Base-by-base conservation (phyloP, 1,140 invertebrate genomes). In the Rhagoletis pomonella region DNA sequence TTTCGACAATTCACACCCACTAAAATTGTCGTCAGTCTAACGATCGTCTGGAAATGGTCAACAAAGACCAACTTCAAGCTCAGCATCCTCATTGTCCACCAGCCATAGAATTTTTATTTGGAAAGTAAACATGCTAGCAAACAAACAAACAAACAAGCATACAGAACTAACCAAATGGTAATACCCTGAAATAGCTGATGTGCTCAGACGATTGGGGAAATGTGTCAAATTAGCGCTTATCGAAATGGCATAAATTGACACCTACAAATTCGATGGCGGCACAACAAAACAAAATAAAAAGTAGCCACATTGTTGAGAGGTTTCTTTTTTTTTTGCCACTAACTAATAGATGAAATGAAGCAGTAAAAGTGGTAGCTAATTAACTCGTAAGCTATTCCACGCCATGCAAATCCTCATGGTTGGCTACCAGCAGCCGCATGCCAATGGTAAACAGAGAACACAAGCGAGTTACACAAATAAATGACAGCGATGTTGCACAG, bases 221-320 rank as follows among this genome's bases (percentile, higher is more conserved):
- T 81, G 73, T 81, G 73, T 55, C 73, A 81, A 81, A 81, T 81
- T 81, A 81, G 73, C 73, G 73, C 47, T 58, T 42, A 81, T 81
- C 73, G 73, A 81, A 55, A 81, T 55, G 73, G 73, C 73, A 81
- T 81, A 81, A 81, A 81, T 58, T 81, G 73, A 81, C 73, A 81
- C 73, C 73, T 81, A 81, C 47, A 12, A 58, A 73, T 17, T 44
- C 39, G 17, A 14, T 10, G 73, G 4, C 44, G 19, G 12, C 44
- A 81, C 50, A 50, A 81, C n/a, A 29, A 55, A 29, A 29, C 5
- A 12, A 47, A 73, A 47, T 0, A 0, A 9, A 55, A 55, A 55
- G 50, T 9, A 55, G 4, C 50, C 50, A 55, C 0, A 55, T 55
- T 9, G 50, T 55, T 55, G 9, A 55, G 50, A 9, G 9, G 9